Evolutionary conservation across 1,140 invertebrate species (phyloP), one percentile per base, ranked within the genome.

Genomic region (Glossosoma conforme): DNA sequence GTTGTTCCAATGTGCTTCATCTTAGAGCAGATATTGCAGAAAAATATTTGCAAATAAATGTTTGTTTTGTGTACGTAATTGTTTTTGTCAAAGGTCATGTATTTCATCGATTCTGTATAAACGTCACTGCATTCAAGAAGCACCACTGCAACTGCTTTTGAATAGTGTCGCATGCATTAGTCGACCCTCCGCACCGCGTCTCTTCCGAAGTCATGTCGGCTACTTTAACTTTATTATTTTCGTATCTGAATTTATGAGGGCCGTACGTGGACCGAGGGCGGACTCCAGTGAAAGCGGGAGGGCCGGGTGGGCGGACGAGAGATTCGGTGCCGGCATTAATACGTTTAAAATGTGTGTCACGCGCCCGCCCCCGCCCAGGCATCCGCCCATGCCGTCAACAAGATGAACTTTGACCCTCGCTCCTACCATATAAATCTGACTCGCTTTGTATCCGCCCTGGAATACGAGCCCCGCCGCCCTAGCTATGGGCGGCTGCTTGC

Each of bases 161-260:
- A n/a, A n/a, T n/a, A n/a, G n/a, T n/a, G n/a, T n/a, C n/a, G n/a
- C n/a, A n/a, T n/a, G n/a, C n/a, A n/a, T n/a, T n/a, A n/a, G n/a
- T n/a, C n/a, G n/a, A n/a, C n/a, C n/a, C n/a, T n/a, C n/a, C n/a
- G n/a, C n/a, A n/a, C n/a, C n/a, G n/a, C 32, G 36, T 47, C 38
- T 38, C 22, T 42, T 51, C 19, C 41, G 35, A 24, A 55, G 35
- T 50, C 53, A 24, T 22, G 46, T 46, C 46, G 35, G 46, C 50
- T 30, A 50, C 53, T 55, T 41, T 21, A 36, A 50, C 53, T 55
- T 55, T 55, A 55, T 50, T 55, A 55, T 55, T 55, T 55, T 50
- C 53, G 51, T 55, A 55, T 55, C 42, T 55, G 42, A 55, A 50
- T 49, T 45, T 40, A 55, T 55, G 47, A 55, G 46, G 43, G 25